Base-by-base conservation (phyloP, 2,888 invertebrate species). In the Philereme transversata region DNA sequence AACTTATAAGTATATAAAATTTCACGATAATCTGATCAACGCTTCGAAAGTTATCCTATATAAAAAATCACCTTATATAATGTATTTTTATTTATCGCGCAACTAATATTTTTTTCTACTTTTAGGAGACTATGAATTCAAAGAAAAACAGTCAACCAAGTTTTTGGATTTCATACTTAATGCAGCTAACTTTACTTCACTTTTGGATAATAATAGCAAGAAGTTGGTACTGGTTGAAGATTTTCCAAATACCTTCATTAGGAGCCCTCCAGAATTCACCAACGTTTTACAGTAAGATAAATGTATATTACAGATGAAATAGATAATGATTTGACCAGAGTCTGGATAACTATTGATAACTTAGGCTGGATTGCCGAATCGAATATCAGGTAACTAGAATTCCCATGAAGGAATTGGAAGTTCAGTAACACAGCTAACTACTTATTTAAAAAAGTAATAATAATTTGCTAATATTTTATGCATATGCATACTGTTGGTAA, bases 131-230 rank as follows among this genome's bases (percentile, higher is more conserved):
- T 90, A 76, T 82, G 89, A 90, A 74, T 90, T 76, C 68, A 89
- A 82, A 69, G 92, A 93, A 73, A 93, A 90, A 54, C 97, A 97
- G 83, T 88, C 94, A 2, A 93, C 94, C 47, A 93, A 93, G 65
- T 97, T 98, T 78, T 87, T 94, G 63, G 95, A 96, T 65, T 98
- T 97, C 79, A 86, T 98, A 38, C 87, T 97, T 62, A 94, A 95
- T 74, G 95, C 96, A 53, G 96, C 97, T 5, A 95, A 97, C 72
- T 98, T 96, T 78, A 93, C 93, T 59, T 94, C 94, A n/a, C 73
- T 95, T 10, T 80, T 94, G 70, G 90, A 91, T 65, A 90, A 88
- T 56, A 90, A 92, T 51, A 91, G 77, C 51, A 92, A 93, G 67
- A 94, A 95, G 69, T 69, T 97, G 4, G 90, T 96, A 33, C 77